Percentiles rank a stretch among this genome's conserved stretches.
These are phyloP conservation scores for Plebejus anna DNA, from an alignment of 2,888 invertebrate genomes.

Conservation along the genomic window DNA sequence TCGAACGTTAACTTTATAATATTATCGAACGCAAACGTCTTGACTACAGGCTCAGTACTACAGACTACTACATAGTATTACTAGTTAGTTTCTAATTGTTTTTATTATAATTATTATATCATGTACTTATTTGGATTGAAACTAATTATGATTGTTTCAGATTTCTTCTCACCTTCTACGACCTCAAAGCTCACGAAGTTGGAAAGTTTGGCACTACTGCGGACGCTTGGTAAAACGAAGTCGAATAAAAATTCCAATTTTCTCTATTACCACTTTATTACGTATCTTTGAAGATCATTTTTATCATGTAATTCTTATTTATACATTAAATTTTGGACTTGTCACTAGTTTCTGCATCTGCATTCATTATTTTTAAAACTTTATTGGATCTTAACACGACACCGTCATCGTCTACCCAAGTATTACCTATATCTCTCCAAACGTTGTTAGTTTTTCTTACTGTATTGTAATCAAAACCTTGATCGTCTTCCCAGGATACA, in stretches of 20 bases:
- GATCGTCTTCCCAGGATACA: constrained; percentile 47
- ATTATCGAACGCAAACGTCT: no score
- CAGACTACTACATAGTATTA: no score
- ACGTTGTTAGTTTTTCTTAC: constrained; percentile 38
- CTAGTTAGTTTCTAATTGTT: background rate
- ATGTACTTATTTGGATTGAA: background rate
- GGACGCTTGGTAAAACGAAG: background rate
- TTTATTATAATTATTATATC: background rate
- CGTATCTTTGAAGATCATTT: background rate
- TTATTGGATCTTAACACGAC: constrained; percentile 39
- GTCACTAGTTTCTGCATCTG: background rate
- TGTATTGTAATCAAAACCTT: constrained; percentile 35
- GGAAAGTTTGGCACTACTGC: constrained; percentile 43
- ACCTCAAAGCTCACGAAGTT: constrained; percentile 48
- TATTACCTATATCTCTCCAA: constrained; percentile 45
- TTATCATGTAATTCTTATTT: background rate
- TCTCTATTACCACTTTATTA: background rate
- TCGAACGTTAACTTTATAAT: no score
- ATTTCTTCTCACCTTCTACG: constrained; percentile 59
- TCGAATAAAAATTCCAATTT: background rate
- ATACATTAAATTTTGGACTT: background rate
- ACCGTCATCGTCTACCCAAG: constrained; percentile 51
- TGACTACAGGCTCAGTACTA: no score
- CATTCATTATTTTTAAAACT: background rate
- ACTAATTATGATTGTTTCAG: constrained; percentile 46